Evolutionary conservation across 2,113 vertebrate genomes (phyloP).

Genomic region (Riparia riparia): DNA sequence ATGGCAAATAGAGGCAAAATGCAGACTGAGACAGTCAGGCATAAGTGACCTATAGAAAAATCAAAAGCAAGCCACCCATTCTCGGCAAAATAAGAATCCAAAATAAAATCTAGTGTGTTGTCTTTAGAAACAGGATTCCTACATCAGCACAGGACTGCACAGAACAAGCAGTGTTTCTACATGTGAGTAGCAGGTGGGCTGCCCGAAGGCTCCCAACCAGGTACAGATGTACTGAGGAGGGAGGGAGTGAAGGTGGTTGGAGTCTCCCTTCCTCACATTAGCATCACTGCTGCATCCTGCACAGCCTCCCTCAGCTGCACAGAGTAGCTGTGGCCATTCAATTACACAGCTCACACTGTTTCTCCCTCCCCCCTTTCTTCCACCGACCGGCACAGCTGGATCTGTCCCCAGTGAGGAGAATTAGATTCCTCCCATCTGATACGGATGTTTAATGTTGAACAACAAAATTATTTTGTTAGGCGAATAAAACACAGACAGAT

Average conservation of each 20-base stretch:
- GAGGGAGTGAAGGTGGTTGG: not conserved
- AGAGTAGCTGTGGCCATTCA: not conserved
- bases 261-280: accelerated
- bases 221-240: not conserved
- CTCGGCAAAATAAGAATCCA: not conserved
- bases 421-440: not conserved
- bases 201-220: accelerated
- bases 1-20: not conserved
- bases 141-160: not conserved
- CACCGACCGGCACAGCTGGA: not conserved
- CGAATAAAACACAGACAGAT: conserved; percentile 26
- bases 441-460: not conserved
- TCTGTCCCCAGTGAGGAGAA: not conserved
- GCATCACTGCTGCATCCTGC: not conserved
- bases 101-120: not conserved
- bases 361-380: not conserved
- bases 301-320: not conserved
- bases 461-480: conserved; percentile 54
- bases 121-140: not conserved
- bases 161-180: accelerated
- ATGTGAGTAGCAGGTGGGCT: accelerated
- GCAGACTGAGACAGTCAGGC: not conserved
- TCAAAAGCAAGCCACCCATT: not conserved
- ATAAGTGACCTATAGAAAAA: not conserved
- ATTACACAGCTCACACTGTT: not conserved